Evolutionary conservation across 2,797 vertebrate genomes (phyloP), one percentile per base, ranked within the genome.

Genomic region (Yasuhikotakia modesta): DNA sequence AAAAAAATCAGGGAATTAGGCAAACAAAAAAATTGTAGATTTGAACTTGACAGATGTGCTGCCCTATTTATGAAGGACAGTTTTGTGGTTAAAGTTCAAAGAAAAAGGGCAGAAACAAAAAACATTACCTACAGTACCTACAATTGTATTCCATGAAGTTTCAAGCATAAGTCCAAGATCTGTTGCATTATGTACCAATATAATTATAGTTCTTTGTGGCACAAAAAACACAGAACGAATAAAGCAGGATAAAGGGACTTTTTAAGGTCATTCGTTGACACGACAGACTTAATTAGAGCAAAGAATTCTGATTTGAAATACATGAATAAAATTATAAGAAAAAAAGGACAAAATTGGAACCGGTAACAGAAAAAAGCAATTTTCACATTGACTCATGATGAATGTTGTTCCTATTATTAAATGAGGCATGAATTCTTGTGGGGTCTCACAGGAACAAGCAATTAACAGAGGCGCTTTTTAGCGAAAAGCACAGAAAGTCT

Each of bases 371-470:
- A 52, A 63, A 27, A 4, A 21, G 55, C 55, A 69, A 72, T 60
- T 43, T 67, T 73, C 57, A 58, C 50, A 68, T 27, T 72, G 61
- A 79, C 58, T 50, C 21, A 64, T 76, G 67, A 75, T 71, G 48
- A 80, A 76, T 80, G 73, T 74, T 64, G 81, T 78, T 69, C 58
- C 58, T 65, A 52, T 74, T 70, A 82, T 80, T 83, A 83, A 77
- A 77, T 75, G 45, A 75, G 72, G 64, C 35, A 64, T 70, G 66
- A 45, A 76, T 79, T 74, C 79, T 71, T 81, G 75, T 73, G 30
- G 16, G 52, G 70, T 79, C 77, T 70, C 67, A 19, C 4, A 74
- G 58, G 79, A 43, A 19, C 57, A 65, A 53, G n/a, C 66, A 68
- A 82, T 86, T 85, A 84, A 82, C 71, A 73, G 24, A 63, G 35